These are phyloP conservation scores for Peromyscus californicus DNA, from an alignment of 2,113 vertebrate species.

Conservation along the genomic window DNA sequence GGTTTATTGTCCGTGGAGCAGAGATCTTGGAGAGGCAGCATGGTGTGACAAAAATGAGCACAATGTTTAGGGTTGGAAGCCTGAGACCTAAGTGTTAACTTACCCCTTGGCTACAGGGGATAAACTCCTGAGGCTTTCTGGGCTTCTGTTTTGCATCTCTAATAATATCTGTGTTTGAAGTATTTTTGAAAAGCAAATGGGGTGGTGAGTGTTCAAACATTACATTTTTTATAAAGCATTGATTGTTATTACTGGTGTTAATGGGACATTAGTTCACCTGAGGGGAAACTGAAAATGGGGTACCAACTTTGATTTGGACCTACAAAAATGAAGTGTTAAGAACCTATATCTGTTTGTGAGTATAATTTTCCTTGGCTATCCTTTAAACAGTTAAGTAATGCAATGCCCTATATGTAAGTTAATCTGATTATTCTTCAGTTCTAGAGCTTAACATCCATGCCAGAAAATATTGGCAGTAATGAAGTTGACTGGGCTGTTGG, in stretches of 20 bases:
- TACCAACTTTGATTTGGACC: constrained; percentile 43
- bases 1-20: neutral
- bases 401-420: neutral
- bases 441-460: constrained; percentile 44
- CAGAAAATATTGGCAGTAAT: constrained; percentile 61
- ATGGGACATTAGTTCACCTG: neutral
- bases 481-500: constrained; percentile 39
- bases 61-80: neutral
- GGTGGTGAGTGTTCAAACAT: neutral
- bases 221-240: constrained; percentile 21
- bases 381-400: constrained; percentile 49
- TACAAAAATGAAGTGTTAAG: neutral
- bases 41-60: neutral
- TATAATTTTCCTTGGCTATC: constrained; percentile 12
- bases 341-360: neutral
- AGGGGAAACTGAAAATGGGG: neutral
- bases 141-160: neutral
- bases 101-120: neutral
- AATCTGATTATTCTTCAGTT: constrained; percentile 55
- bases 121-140: neutral
- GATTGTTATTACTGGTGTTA: neutral
- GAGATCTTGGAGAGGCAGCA: neutral
- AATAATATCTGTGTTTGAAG: neutral
- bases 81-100: neutral
- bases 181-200: constrained; percentile 18